Conservation (phyloP, 2,797 vertebrate genomes). For the Macrochelys suwanniensis region DNA sequence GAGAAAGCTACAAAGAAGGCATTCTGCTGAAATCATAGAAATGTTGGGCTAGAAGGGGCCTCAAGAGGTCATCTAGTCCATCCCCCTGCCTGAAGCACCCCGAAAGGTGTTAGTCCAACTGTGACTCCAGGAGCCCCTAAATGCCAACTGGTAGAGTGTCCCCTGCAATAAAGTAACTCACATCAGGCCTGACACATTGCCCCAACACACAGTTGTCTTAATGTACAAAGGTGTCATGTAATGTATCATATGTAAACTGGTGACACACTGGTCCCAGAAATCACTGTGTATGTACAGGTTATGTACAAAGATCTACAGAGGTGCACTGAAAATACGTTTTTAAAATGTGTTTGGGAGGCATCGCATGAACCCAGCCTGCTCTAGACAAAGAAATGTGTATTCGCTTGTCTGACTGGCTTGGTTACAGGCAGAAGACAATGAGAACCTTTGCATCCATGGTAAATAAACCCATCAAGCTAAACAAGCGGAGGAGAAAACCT, state of each 20-base stretch:
- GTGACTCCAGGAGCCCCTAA: background rate
- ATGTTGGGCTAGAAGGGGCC: no score
- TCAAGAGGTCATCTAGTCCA: background rate
- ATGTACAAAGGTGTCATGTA: no score
- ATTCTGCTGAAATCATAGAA: background rate
- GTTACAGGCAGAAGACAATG: background rate
- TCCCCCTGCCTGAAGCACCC: background rate
- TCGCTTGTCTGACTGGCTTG: background rate
- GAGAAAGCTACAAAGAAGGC: background rate
- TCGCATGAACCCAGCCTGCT: background rate
- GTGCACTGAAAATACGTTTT: background rate
- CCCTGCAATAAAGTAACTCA: background rate
- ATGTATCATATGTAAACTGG: background rate
- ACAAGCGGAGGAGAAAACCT: background rate
- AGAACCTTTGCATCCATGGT: background rate
- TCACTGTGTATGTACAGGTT: background rate
- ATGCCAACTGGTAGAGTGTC: background rate
- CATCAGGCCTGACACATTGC: background rate
- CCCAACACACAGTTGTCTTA: no score
- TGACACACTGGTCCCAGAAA: background rate
- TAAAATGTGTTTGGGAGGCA: background rate
- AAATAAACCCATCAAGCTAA: background rate
- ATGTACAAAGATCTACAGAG: background rate
- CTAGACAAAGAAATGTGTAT: background rate
- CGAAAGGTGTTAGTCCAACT: background rate